Evolutionary conservation across 2,797 vertebrate species (phyloP).

Genomic region (Thaleichthys pacificus): DNA sequence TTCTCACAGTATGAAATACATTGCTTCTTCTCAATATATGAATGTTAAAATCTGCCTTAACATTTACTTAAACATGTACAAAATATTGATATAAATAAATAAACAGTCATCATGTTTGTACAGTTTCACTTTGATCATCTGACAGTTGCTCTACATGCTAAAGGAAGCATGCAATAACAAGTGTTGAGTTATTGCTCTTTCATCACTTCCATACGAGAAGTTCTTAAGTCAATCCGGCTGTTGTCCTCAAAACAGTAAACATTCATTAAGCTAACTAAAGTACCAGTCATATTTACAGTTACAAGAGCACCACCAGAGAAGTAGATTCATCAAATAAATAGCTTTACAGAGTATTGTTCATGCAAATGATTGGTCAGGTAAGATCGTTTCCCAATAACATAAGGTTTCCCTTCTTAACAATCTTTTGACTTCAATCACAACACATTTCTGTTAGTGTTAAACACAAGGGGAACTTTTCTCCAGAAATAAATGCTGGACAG

Average conservation of each 20-base stretch:
- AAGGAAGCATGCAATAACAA: slow-evolving; percentile 34
- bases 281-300: slow-evolving; percentile 41
- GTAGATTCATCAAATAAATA: slow-evolving; percentile 30
- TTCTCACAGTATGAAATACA: neutral
- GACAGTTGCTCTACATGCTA: neutral
- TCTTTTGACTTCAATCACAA: slow-evolving; percentile 28
- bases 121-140: slow-evolving; percentile 1
- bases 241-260: slow-evolving; percentile 5
- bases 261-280: neutral
- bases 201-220: slow-evolving; percentile 19
- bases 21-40: neutral
- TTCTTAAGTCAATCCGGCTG: neutral
- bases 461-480: slow-evolving; percentile 42
- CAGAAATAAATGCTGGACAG: slow-evolving; percentile 41
- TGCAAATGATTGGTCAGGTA: slow-evolving; percentile 63
- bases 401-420: slow-evolving; percentile 35
- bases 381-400: slow-evolving; percentile 45
- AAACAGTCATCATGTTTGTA: neutral
- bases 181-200: slow-evolving; percentile 6
- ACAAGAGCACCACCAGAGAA: slow-evolving; percentile 13
- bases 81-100: slow-evolving; percentile 10
- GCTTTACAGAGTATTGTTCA: slow-evolving; percentile 30
- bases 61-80: neutral
- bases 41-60: neutral
- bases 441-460: slow-evolving; percentile 28